phyloP scores from a whole-genome alignment of 2,888 invertebrate genomes.

The Theretra japonica region DNA sequence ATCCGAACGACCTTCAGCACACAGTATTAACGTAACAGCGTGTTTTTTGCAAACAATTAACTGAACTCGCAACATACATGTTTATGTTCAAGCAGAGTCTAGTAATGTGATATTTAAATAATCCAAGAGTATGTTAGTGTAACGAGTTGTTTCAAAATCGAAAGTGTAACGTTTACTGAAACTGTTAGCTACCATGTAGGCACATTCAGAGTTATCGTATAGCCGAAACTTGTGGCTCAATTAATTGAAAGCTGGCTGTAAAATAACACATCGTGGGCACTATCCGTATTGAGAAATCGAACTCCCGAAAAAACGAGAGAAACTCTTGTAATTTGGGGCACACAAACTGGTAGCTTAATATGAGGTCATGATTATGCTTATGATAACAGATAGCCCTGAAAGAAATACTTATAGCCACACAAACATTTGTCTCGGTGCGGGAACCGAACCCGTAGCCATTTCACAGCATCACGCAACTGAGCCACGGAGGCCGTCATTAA shows the following conservation, averaged over 20 bases:
- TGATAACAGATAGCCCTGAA: no score
- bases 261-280: no score
- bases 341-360: no score
- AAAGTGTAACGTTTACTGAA: constrained; percentile 4
- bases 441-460: background rate
- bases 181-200: background rate
- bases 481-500: background rate
- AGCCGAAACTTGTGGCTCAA: no score
- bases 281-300: no score
- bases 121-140: background rate
- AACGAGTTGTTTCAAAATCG: background rate
- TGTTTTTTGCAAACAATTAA: constrained; percentile 21
- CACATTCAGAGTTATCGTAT: background rate
- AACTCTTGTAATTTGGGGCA: no score
- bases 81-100: background rate
- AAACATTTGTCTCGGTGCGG: no score
- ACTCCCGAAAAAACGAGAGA: no score
- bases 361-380: no score
- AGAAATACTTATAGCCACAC: no score
- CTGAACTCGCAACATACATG: constrained; percentile 3
- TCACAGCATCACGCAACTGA: background rate
- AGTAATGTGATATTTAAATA: background rate
- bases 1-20: constrained; percentile 14
- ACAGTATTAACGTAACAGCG: background rate
- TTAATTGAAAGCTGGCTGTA: no score